Conservation (phyloP, 2,113 vertebrate species). For the Paratilapia polleni region DNA sequence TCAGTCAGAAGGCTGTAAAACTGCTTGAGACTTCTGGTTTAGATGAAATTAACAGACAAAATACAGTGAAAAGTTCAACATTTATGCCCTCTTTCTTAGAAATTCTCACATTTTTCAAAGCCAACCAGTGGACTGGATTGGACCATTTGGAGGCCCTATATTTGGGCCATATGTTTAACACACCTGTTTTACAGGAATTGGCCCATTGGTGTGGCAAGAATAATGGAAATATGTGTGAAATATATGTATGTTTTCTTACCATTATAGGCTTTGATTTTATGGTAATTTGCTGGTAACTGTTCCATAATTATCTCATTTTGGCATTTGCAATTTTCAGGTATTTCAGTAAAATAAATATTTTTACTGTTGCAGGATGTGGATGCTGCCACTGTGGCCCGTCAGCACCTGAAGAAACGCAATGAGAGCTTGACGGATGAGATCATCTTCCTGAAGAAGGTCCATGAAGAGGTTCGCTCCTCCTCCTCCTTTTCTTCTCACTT, state of each 20-base stretch:
- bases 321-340: neutral
- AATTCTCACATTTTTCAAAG: no score
- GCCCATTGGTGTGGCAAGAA: neutral
- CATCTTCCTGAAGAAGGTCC: constrained; percentile 95
- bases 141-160: neutral
- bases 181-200: neutral
- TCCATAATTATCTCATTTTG: neutral
- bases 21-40: no score
- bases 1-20: no score
- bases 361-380: constrained; percentile 86
- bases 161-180: neutral
- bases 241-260: neutral
- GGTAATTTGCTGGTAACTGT: neutral
- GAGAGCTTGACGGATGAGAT: constrained; percentile 96
- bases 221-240: neutral
- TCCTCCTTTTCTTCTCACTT: neutral
- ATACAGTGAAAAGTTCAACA: no score
- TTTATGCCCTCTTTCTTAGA: no score
- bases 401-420: constrained; percentile 92
- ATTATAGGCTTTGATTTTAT: neutral
- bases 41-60: no score
- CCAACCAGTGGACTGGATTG: neutral
- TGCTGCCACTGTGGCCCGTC: constrained; percentile 90
- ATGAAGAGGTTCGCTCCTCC: constrained; percentile 83
- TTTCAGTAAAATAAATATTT: neutral